Percentiles rank a stretch among this genome's conserved stretches.
Conservation (phyloP, 2,888 invertebrate genomes). For the Halictus quadricinctus region DNA sequence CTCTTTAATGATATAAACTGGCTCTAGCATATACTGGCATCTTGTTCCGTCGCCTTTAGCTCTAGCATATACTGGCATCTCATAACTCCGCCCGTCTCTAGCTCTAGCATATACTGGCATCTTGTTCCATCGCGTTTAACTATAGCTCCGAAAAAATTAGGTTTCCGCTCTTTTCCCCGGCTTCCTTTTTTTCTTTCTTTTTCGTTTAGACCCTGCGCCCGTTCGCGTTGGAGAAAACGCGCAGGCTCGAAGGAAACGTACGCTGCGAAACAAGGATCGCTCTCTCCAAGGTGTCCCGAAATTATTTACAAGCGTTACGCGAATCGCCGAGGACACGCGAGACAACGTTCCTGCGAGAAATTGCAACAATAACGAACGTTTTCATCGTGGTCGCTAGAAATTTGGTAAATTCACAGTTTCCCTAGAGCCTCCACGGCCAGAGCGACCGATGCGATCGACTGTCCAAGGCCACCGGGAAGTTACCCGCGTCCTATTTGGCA, state of each 20-base stretch:
- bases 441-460: not conserved
- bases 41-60: slow-evolving; percentile 72
- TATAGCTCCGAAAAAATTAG: slow-evolving; percentile 52
- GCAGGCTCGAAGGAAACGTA: slow-evolving; percentile 43
- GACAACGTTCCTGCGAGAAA: not conserved
- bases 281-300: slow-evolving; percentile 47
- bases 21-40: slow-evolving; percentile 81
- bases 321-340: slow-evolving; percentile 11
- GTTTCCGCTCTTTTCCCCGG: not conserved
- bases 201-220: not conserved
- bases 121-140: slow-evolving; percentile 68
- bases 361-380: not conserved
- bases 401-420: not conserved
- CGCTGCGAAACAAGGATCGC: slow-evolving; percentile 30
- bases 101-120: slow-evolving; percentile 80
- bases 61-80: slow-evolving; percentile 80
- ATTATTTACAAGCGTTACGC: slow-evolving; percentile 58
- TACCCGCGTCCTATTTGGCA: slow-evolving; percentile 3
- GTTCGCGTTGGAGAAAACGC: slow-evolving; percentile 40
- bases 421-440: not conserved
- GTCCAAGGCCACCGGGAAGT: not conserved
- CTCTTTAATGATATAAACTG: slow-evolving; percentile 75
- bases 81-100: slow-evolving; percentile 63
- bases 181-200: not conserved
- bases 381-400: not conserved